Evolutionary conservation across 1,140 invertebrate species (phyloP).

Genomic region (Solenopsis invicta): DNA sequence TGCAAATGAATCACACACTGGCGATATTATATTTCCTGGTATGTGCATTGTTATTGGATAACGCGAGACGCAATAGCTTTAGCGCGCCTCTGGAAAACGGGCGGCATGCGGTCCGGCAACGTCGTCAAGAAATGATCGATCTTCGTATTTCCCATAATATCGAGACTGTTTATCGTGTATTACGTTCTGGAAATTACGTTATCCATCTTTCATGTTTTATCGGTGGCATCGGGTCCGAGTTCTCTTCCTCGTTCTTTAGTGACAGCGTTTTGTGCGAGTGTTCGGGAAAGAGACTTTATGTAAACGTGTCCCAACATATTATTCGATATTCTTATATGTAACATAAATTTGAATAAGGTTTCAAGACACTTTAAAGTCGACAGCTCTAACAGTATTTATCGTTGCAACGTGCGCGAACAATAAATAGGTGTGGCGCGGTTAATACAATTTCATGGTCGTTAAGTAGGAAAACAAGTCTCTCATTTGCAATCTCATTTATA

Average conservation of each 20-base stretch:
- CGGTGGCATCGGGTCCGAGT: not conserved
- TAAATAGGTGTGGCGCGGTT: constrained; percentile 71
- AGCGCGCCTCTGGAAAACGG: not conserved
- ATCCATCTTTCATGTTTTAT: constrained; percentile 28
- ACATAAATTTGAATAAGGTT: not conserved
- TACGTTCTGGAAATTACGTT: constrained; percentile 33
- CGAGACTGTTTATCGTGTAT: constrained; percentile 22
- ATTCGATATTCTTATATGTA: not conserved
- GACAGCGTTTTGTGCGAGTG: not conserved
- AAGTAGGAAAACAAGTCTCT: constrained; percentile 78
- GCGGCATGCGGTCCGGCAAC: not conserved
- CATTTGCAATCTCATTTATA: constrained; percentile 71
- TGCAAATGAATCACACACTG: constrained; percentile 47
- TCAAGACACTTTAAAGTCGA: not conserved
- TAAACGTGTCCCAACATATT: not conserved
- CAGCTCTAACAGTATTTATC: constrained; percentile 63
- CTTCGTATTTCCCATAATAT: not conserved
- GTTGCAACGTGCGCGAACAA: constrained; percentile 58
- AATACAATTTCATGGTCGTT: constrained; percentile 75
- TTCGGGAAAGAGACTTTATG: not conserved
- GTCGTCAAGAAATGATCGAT: constrained; percentile 9
- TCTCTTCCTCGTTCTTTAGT: not conserved
- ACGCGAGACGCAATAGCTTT: constrained; percentile 37
- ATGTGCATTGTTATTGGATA: constrained; percentile 16
- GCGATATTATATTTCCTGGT: constrained; percentile 46